Conservation (phyloP, 2,797 vertebrate genomes). For the Xenopus petersii region DNA sequence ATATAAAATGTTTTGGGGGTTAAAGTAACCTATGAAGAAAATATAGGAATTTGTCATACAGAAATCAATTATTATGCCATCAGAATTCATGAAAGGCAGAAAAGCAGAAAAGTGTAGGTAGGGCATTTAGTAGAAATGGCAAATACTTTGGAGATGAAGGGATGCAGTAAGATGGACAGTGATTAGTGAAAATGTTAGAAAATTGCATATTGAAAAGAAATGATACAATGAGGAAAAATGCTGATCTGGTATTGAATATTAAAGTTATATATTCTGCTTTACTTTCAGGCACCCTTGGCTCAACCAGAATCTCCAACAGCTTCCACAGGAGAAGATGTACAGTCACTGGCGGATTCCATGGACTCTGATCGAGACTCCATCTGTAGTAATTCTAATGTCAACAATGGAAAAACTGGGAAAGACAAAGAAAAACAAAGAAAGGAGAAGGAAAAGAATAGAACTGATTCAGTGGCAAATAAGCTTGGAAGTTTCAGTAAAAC, state of each 20-base stretch:
- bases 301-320: constrained; percentile 97
- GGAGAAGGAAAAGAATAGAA: constrained; percentile 90
- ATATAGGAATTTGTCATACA: too few relatives aligned
- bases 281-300: constrained; percentile 88
- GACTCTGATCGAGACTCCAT: constrained; percentile 95
- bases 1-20: too few relatives aligned
- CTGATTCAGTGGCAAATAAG: constrained; percentile 96
- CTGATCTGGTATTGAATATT: not conserved
- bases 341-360: constrained; percentile 94
- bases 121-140: too few relatives aligned
- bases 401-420: constrained; percentile 83
- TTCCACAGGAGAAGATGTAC: constrained; percentile 93
- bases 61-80: too few relatives aligned
- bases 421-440: constrained; percentile 95
- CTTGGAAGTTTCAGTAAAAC: constrained; percentile 98
- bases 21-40: too few relatives aligned
- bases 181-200: too few relatives aligned
- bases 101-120: too few relatives aligned
- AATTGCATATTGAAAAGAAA: not conserved
- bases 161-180: too few relatives aligned
- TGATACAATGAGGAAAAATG: not conserved
- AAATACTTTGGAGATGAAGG: too few relatives aligned
- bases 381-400: constrained; percentile 94
- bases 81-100: too few relatives aligned
- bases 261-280: not conserved